Evolutionary conservation across 2,797 vertebrate species (phyloP).

Genomic region (Propithecus perrieri): DNA sequence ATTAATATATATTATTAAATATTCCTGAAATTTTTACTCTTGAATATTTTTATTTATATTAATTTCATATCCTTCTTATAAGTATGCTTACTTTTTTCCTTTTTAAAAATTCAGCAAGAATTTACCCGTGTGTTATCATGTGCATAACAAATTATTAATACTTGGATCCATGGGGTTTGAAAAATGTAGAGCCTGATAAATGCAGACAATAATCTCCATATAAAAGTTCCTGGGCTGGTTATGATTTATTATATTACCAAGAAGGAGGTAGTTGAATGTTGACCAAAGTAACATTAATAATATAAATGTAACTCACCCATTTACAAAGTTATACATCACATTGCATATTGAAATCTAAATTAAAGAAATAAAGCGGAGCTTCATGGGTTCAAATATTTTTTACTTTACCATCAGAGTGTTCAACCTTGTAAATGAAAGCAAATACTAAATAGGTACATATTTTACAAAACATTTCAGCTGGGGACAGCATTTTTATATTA

Average conservation of each 20-base stretch:
- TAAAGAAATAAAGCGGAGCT: conserved; percentile 4
- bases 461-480: background rate
- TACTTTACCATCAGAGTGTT: background rate
- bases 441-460: background rate
- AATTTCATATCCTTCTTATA: background rate
- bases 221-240: background rate
- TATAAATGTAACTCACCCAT: background rate
- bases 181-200: conserved; percentile 1
- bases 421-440: background rate
- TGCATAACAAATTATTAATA: background rate
- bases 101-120: background rate
- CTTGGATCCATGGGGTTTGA: background rate
- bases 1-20: background rate
- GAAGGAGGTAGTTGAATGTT: background rate
- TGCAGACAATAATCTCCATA: background rate
- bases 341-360: background rate
- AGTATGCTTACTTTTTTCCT: background rate
- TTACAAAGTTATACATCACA: background rate
- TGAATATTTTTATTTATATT: conserved; percentile 3
- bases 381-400: conserved; percentile 11
- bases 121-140: background rate
- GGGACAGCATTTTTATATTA: background rate
- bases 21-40: background rate
- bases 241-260: background rate
- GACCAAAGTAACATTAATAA: background rate